Evolutionary conservation across 2,888 invertebrate species (phyloP).

Genomic region (Scaptodrosophila latifasciaeformis): DNA sequence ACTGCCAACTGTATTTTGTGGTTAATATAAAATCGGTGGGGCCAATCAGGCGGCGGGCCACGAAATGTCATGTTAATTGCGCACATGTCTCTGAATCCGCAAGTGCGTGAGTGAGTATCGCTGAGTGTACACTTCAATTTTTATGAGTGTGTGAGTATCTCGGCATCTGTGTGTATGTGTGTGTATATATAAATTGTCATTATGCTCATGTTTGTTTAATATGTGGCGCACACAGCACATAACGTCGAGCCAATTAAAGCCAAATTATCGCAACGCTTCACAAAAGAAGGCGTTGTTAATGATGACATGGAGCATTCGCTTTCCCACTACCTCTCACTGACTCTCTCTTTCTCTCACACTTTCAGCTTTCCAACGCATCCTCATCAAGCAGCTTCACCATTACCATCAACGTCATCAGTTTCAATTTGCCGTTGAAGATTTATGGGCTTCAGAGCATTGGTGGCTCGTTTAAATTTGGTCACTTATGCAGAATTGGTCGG

Average conservation of each 20-base stretch:
- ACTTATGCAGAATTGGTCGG: no score
- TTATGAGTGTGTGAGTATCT: background rate
- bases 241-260: slow-evolving; percentile 61
- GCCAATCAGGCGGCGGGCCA: slow-evolving; percentile 50
- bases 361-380: no score
- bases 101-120: background rate
- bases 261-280: slow-evolving; percentile 54
- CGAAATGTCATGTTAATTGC: slow-evolving; percentile 63
- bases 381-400: no score
- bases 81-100: slow-evolving; percentile 2
- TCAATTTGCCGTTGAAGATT: slow-evolving; percentile 55
- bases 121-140: no score
- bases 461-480: no score
- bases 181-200: slow-evolving; percentile 52
- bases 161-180: slow-evolving; percentile 5
- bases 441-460: slow-evolving; percentile 40
- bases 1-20: slow-evolving; percentile 42
- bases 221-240: slow-evolving; percentile 54
- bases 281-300: slow-evolving; percentile 43
- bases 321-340: background rate
- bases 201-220: slow-evolving; percentile 66
- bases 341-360: slow-evolving; percentile 20
- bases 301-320: slow-evolving; percentile 46
- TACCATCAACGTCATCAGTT: slow-evolving; percentile 24
- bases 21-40: slow-evolving; percentile 56